These are phyloP conservation scores for Gallinago nigripennis DNA, from an alignment of 2,797 vertebrate genomes.

Conservation along the genomic window DNA sequence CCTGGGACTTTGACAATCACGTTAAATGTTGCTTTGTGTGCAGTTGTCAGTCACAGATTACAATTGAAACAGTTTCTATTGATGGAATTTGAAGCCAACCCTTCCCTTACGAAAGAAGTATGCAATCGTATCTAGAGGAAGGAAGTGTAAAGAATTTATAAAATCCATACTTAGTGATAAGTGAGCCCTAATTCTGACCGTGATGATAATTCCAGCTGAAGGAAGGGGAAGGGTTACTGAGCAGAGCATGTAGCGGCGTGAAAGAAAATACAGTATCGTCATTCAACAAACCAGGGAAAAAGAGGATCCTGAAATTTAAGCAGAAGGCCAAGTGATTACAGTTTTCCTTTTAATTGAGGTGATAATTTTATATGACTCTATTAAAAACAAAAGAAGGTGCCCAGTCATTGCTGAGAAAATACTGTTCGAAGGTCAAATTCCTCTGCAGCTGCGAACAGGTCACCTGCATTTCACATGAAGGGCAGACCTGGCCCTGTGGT, in stretches of 20 bases:
- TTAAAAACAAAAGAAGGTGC: not conserved
- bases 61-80: not conserved
- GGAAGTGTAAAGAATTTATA: not conserved
- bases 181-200: not conserved
- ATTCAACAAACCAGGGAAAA: not conserved
- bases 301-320: not conserved
- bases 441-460: slow-evolving; percentile 16
- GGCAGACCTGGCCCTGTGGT: not conserved
- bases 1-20: not conserved
- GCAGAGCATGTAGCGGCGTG: not conserved
- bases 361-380: not conserved
- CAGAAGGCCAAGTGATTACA: not conserved
- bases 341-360: not conserved
- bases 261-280: not conserved
- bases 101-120: not conserved
- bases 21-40: not conserved
- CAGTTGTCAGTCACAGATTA: not conserved
- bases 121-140: not conserved
- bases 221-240: not conserved
- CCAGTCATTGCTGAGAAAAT: slow-evolving; percentile 2
- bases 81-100: not conserved
- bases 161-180: not conserved
- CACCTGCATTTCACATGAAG: slow-evolving; percentile 17
- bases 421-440: slow-evolving; percentile 44
- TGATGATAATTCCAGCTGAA: not conserved